These are phyloP conservation scores for Drosophila neonasuta DNA, from an alignment of 2,888 invertebrate species.

Conservation along the genomic window DNA sequence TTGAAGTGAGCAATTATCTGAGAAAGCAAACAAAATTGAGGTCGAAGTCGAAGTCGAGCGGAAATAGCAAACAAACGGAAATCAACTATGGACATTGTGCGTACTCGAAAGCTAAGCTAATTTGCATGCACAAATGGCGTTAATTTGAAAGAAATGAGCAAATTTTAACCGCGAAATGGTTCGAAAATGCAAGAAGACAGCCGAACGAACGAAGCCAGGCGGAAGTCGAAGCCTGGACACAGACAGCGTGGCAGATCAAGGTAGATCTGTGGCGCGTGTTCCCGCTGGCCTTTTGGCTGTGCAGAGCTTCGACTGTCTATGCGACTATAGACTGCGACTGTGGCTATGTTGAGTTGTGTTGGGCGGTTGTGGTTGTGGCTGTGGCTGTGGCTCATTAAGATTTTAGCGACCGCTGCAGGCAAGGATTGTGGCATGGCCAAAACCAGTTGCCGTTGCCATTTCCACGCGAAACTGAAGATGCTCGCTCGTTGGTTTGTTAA, in stretches of 20 bases:
- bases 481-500: constrained; percentile 37
- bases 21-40: constrained; percentile 32
- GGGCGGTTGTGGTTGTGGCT: constrained; percentile 33
- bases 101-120: constrained; percentile 57
- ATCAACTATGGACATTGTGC: constrained; percentile 52
- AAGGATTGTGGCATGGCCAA: constrained; percentile 59
- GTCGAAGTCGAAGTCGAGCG: constrained; percentile 22
- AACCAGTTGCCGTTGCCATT: constrained; percentile 45
- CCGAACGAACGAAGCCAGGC: constrained; percentile 35
- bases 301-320: constrained; percentile 13
- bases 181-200: constrained; percentile 43
- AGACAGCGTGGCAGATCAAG: constrained; percentile 14
- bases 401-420: constrained; percentile 57
- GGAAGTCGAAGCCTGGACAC: constrained; percentile 52
- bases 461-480: constrained; percentile 42
- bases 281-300: constrained; percentile 46
- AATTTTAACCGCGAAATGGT: constrained; percentile 48
- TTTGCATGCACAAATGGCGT: constrained; percentile 70
- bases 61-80: constrained; percentile 59
- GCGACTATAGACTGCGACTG: constrained; percentile 7
- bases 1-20: constrained; percentile 28
- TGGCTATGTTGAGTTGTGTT: constrained; percentile 12
- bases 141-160: constrained; percentile 74
- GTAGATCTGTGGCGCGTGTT: constrained; percentile 50
- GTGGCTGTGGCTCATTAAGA: constrained; percentile 55